Evolutionary conservation across 2,797 vertebrate genomes (phyloP), one percentile per base, ranked within the genome.

Genomic region (Aulostomus chinensis): DNA sequence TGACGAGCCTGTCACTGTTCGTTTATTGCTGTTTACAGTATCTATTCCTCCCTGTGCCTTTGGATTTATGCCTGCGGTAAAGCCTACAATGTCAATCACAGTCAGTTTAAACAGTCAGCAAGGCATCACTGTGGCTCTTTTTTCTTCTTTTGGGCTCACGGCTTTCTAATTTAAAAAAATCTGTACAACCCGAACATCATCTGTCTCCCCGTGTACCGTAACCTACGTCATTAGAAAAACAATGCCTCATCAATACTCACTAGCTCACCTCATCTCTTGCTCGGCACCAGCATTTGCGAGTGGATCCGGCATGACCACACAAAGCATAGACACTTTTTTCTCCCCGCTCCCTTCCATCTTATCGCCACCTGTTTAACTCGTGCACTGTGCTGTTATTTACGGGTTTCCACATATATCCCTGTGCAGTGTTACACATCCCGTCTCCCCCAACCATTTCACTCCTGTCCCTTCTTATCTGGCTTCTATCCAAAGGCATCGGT

Each of bases 11-110:
- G 66, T 62, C 17, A 13, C 24, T 70, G 80, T 67, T 85, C 86
- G 76, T 83, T 76, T 80, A 78, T 69, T 78, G 62, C 61, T 75
- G 66, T 80, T 81, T 81, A 80, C 76, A 33, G 70, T 55, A 48
- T 40, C 53, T 59, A 58, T 71, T 68, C 69, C 53, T 72, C 62
- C 58, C 56, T 7, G 34, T 38, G 58, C 66, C 54, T 86, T 77
- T 68, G 71, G 76, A 81, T 81, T 83, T 76, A 69, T 42, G 55
- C 55, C 39, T 62, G 28, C 32, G 32, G 63, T 64, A 58, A 73
- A 79, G 56, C 72, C 43, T 16, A 18, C 59, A 37, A 36, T 80
- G 80, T 86, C 85, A 82, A 66, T 86, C 83, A 85, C 68, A 71
- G 72, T 72, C 62, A 56, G 22, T 69, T 59, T 32, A 47, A 56